Conservation (phyloP, 2,888 invertebrate species). For the Seladonia tumulorum region DNA sequence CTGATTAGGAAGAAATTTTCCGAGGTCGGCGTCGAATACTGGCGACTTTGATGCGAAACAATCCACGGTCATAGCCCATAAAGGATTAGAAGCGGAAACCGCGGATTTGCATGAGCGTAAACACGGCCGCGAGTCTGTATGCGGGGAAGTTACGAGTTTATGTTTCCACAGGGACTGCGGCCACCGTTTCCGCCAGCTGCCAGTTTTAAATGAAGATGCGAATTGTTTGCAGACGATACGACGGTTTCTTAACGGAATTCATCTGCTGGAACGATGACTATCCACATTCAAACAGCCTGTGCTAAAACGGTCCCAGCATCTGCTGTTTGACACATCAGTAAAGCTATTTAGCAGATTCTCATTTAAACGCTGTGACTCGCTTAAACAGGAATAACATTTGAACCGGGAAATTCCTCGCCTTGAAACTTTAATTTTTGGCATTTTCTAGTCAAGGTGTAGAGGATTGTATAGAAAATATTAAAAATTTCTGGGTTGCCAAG, state of each 20-base stretch:
- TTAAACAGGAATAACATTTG: too few species aligned
- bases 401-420: too few species aligned
- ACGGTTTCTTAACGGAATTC: constrained; percentile 1
- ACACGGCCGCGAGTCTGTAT: neutral
- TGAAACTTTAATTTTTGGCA: too few species aligned
- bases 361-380: neutral
- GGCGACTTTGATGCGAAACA: neutral
- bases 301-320: neutral
- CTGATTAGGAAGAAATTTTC: neutral
- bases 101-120: constrained; percentile 1
- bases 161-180: neutral
- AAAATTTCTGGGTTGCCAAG: too few species aligned
- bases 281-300: neutral
- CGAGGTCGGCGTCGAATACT: neutral
- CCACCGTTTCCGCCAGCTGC: neutral
- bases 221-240: neutral
- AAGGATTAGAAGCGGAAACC: neutral
- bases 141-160: neutral
- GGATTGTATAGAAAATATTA: too few species aligned
- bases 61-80: neutral
- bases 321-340: neutral
- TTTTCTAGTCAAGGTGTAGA: too few species aligned
- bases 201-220: neutral
- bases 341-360: neutral
- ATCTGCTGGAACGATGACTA: neutral